Conservation (phyloP, 2,113 vertebrate species). For the Chrysemys picta region DNA sequence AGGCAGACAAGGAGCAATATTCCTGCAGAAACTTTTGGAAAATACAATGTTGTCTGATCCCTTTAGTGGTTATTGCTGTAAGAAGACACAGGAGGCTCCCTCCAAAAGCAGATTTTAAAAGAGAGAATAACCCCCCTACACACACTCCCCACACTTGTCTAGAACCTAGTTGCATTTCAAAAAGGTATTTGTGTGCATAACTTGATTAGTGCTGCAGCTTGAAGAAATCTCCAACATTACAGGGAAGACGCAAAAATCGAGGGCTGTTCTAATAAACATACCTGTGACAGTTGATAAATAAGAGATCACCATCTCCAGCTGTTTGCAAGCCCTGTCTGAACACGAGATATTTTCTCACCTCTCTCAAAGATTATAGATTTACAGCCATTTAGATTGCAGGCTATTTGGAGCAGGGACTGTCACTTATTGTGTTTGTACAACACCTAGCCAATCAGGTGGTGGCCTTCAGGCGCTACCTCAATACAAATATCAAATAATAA, state of each 20-base stretch:
- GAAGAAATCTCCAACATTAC: constrained; percentile 8
- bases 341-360: constrained; percentile 47
- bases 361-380: constrained; percentile 50
- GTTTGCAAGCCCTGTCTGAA: constrained; percentile 15
- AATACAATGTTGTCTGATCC: not conserved
- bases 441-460: not conserved
- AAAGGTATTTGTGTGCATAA: not conserved
- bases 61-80: not conserved
- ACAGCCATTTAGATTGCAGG: not conserved
- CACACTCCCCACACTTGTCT: not conserved
- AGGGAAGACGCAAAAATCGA: not conserved
- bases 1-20: not conserved
- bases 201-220: not conserved
- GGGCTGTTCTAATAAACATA: not conserved
- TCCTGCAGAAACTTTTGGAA: not conserved
- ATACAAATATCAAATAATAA: not conserved
- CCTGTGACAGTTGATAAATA: constrained; percentile 32
- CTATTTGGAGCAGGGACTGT: constrained; percentile 11
- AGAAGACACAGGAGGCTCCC: not conserved
- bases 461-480: not conserved
- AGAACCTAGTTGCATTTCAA: not conserved
- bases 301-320: constrained; percentile 47
- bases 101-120: not conserved
- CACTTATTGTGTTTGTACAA: constrained; percentile 53
- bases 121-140: not conserved